Percentiles rank a stretch among this genome's conserved stretches.
phyloP scores from a whole-genome alignment of 2,797 vertebrate species.

The Chanos chanos region DNA sequence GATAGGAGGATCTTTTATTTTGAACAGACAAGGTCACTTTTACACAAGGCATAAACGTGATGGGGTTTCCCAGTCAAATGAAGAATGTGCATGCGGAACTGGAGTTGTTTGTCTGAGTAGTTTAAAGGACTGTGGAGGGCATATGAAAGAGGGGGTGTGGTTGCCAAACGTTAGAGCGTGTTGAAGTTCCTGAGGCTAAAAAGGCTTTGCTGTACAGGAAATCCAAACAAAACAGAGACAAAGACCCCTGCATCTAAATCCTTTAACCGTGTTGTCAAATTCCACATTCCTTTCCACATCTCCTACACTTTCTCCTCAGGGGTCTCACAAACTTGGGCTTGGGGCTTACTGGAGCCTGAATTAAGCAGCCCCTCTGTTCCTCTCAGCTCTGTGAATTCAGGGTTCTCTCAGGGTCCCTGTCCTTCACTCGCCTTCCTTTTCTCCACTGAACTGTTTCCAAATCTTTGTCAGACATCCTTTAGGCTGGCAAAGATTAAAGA shows the following conservation, averaged over 20 bases:
- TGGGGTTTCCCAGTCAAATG: no score
- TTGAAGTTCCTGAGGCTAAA: slow-evolving; percentile 12
- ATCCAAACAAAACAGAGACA: slow-evolving; percentile 20
- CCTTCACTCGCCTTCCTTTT: slow-evolving; percentile 1
- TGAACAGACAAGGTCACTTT: no score
- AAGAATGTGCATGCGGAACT: no score
- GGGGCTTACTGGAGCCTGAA: no score
- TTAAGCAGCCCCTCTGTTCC: neutral
- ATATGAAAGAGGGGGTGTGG: neutral
- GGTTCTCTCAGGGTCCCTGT: neutral
- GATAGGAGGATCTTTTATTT: no score
- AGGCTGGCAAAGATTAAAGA: slow-evolving; percentile 1
- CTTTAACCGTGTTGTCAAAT: no score
- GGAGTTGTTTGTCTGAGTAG: no score
- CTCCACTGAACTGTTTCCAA: slow-evolving; percentile 12
- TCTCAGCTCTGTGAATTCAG: neutral
- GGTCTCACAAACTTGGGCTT: no score
- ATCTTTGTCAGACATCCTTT: slow-evolving; percentile 18
- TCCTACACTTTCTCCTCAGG: no score
- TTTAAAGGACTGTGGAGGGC: neutral
- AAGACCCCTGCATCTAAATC: slow-evolving; percentile 12
- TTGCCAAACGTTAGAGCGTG: neutral
- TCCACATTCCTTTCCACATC: neutral
- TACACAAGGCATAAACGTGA: no score
- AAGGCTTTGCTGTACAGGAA: neutral